A percentile compares a stretch with the other conserved stretches of the same genome.
These are phyloP conservation scores for Ostrea denselamellosa DNA, from an alignment of 1,140 invertebrate genomes.

Conservation along the genomic window DNA sequence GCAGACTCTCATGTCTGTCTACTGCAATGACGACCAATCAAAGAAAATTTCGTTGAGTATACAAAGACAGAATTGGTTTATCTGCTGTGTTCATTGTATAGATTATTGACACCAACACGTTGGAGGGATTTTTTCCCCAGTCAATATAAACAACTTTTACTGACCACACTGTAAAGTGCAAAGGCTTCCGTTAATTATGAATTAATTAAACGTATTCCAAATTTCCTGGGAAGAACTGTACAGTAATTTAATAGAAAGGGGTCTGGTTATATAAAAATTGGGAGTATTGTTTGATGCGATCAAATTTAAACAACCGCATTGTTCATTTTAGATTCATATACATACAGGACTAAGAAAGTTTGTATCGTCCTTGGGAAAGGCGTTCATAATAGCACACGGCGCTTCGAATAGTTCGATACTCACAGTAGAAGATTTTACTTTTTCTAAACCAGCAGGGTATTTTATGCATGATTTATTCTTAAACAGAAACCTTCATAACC, in stretches of 20 bases:
- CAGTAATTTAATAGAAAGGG: background rate
- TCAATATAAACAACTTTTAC: background rate
- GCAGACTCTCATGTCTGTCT: slow-evolving; percentile 51
- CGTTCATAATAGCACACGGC: slow-evolving; percentile 5
- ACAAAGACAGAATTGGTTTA: background rate
- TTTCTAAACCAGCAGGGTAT: background rate
- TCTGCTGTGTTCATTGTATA: slow-evolving; percentile 2
- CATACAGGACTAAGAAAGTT: background rate
- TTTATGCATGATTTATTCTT: background rate
- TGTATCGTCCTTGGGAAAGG: background rate
- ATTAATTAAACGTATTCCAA: background rate
- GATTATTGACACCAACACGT: background rate
- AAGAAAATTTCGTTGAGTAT: slow-evolving; percentile 41
- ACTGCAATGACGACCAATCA: slow-evolving; percentile 15
- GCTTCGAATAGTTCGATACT: slow-evolving; percentile 3
- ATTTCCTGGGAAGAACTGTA: background rate
- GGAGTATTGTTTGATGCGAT: background rate
- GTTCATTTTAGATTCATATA: slow-evolving; percentile 12
- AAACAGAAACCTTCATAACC: background rate
- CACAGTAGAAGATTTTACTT: slow-evolving; percentile 7
- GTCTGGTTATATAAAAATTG: background rate
- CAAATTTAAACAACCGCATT: background rate
- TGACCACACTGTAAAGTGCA: background rate
- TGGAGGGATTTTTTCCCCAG: background rate
- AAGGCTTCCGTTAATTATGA: background rate